These are phyloP conservation scores for Thyatira batis DNA, from an alignment of 2,888 invertebrate species.

Conservation along the genomic window DNA sequence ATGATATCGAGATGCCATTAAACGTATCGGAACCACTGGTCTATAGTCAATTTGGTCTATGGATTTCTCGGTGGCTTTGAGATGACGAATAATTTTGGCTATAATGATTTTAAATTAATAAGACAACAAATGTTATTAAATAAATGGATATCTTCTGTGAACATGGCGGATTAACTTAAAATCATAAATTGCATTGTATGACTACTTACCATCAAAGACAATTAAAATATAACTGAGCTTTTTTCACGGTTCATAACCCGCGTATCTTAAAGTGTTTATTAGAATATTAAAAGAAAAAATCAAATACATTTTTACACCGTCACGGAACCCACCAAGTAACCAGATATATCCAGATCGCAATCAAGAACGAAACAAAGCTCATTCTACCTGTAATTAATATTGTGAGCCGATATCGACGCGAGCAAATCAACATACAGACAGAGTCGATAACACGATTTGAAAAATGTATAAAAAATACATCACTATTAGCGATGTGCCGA, in stretches of 20 bases:
- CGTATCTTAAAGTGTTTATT: background rate
- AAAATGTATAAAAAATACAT: constrained; percentile 60
- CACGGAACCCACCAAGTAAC: background rate
- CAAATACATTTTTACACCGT: background rate
- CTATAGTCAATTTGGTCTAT: background rate
- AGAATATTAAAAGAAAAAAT: background rate
- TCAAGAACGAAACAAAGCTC: constrained; percentile 66
- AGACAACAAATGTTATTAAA: too few relatives aligned
- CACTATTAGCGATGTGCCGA: too few relatives aligned
- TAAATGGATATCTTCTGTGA: too few relatives aligned
- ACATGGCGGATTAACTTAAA: too few relatives aligned
- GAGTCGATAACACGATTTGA: constrained; percentile 62
- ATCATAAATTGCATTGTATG: too few relatives aligned
- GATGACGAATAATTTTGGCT: too few relatives aligned
- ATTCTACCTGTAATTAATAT: constrained; percentile 74
- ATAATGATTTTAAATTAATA: too few relatives aligned
- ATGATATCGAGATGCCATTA: constrained; percentile 1
- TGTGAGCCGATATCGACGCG: constrained; percentile 62
- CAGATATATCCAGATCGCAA: constrained; percentile 42
- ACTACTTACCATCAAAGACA: too few relatives aligned
- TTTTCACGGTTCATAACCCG: too few relatives aligned
- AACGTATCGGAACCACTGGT: too few relatives aligned
- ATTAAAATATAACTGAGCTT: too few relatives aligned
- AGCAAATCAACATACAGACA: constrained; percentile 68
- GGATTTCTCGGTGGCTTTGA: background rate